These are phyloP conservation scores for Galbula dea DNA, from an alignment of 2,113 vertebrate species.

Conservation along the genomic window DNA sequence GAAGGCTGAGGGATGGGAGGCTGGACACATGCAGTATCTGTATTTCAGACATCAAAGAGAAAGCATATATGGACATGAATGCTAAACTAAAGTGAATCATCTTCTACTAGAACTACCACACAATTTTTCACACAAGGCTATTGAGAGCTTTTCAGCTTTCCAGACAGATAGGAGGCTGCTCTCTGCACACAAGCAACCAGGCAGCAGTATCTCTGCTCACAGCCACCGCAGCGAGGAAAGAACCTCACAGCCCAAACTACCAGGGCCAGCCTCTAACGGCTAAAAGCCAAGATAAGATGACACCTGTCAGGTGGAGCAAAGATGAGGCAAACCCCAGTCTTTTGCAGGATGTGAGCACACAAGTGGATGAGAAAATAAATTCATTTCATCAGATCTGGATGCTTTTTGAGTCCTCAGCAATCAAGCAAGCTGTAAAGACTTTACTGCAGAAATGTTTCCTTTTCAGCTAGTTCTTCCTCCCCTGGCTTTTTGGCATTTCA, in stretches of 20 bases:
- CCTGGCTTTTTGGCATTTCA: background rate
- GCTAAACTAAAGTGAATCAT: background rate
- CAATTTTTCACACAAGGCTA: background rate
- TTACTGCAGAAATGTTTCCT: background rate
- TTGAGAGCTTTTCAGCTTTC: background rate
- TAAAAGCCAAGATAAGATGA: background rate
- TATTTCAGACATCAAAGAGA: background rate
- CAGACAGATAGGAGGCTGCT: background rate
- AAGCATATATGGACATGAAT: background rate
- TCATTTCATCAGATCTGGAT: background rate
- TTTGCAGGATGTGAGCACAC: background rate
- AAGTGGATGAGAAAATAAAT: background rate
- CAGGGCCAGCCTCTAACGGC: background rate
- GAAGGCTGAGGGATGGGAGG: background rate
- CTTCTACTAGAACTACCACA: background rate
- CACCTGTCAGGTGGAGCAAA: slow-evolving; percentile 27
- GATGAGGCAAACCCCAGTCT: background rate
- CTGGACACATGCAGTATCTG: background rate
- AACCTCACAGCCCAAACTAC: background rate
- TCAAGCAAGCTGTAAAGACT: background rate
- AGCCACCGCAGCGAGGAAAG: background rate
- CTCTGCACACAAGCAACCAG: background rate
- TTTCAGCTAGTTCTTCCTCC: background rate
- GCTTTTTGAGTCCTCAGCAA: background rate
- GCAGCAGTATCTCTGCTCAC: background rate